Evolutionary conservation across 2,113 vertebrate species (phyloP), one percentile per base, ranked within the genome.

Genomic region (Fulica atra): DNA sequence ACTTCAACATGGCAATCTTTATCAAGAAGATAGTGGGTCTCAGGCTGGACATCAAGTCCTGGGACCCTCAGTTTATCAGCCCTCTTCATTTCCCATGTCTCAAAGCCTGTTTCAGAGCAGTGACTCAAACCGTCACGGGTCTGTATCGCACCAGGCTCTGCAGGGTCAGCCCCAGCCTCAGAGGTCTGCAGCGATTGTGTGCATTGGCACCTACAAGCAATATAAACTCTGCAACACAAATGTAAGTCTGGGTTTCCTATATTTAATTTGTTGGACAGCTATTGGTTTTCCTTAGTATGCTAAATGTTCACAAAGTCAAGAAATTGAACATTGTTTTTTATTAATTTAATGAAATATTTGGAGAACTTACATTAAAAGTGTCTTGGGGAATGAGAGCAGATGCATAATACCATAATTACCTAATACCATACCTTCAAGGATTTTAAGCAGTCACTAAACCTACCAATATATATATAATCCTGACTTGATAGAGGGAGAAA

Each of bases 151-250:
- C 17, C 96, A 96, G 79, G 81, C 96, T 4, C 44, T 68, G 21
- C 98, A 93, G 88, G 95, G 95, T 54, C 97, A 98, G 83, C 35
- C 97, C 10, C 97, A 95, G 63, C 97, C 97, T 17, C 96, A 94
- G 18, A 95, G 98, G 24, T 96, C 98, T 5, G 54, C 97, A 15
- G 98, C 98, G 5, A 98, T 98, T 57, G 97, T 96, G 12, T 98
- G 98, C 88, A 81, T 97, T 3, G 98, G 98, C 13, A 71, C 98
- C 92, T 98, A 98, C 74, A 98, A 97, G 86, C 99, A 98, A 26
- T 98, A 99, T 97, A 98, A 98, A 93, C 98, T 99, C 81, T 99
- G 99, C 97, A 99, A 98, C 95, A 98, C 96, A 18, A 97, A 99
- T 6, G 99, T 99, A 98, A 97, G 99, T 98, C 92, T 57, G 12